Evolutionary conservation across 2,888 invertebrate species (phyloP).

Genomic region (Notocelia uddmanniana): DNA sequence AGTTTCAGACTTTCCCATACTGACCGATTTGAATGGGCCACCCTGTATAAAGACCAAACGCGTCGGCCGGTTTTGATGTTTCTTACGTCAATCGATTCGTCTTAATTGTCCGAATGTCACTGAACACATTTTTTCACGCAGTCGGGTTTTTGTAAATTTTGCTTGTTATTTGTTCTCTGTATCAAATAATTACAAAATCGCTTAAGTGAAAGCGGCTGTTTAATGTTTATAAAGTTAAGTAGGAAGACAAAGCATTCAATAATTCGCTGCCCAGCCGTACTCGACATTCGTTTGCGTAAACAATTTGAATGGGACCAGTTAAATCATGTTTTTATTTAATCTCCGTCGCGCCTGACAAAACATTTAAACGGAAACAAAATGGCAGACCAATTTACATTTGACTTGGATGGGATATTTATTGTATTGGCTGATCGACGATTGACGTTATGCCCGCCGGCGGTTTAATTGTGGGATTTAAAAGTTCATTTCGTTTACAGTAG

Average conservation of each 20-base stretch:
- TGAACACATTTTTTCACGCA: no score
- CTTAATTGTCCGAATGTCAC: no score
- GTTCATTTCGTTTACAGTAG: conserved; percentile 17
- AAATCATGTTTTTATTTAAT: conserved; percentile 45
- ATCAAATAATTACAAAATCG: no score
- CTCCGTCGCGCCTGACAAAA: conserved; percentile 37
- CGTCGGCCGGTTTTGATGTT: no score
- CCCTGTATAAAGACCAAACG: no score
- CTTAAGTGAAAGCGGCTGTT: no score
- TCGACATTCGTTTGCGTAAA: conserved; percentile 1
- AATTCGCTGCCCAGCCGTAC: neutral
- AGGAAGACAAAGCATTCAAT: neutral
- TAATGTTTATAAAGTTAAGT: neutral
- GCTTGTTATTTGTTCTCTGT: no score
- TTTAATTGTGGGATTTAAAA: conserved; percentile 25
- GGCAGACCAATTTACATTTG: conserved; percentile 36
- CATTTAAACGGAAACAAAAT: conserved; percentile 43
- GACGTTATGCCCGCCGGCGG: conserved; percentile 13
- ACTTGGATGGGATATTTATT: conserved; percentile 40
- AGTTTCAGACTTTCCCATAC: no score
- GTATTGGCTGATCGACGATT: conserved; percentile 38
- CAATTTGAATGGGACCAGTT: conserved; percentile 11
- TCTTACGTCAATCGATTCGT: no score
- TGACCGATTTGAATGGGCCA: no score
- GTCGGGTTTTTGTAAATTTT: no score